Conservation (phyloP, 1,140 invertebrate species). For the Brachionus paranguensis region DNA sequence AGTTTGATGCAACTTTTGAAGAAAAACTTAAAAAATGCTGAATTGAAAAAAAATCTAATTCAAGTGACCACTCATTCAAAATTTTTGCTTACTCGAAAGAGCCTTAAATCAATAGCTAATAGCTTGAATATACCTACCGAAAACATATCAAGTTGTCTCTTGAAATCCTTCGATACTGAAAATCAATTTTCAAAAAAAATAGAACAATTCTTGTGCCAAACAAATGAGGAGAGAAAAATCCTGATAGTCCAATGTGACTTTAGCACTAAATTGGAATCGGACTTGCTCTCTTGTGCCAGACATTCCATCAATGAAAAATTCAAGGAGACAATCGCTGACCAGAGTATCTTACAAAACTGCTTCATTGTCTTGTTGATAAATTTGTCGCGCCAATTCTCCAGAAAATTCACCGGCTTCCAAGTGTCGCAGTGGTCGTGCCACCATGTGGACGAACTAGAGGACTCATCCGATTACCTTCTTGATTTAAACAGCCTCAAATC, state of each 20-base stretch:
- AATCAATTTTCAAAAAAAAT: constrained; percentile 42
- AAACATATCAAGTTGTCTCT: background rate
- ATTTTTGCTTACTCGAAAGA: background rate
- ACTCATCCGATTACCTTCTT: background rate
- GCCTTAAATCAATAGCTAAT: background rate
- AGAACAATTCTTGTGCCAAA: constrained; percentile 9
- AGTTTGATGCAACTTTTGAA: background rate
- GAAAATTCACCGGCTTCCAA: constrained; percentile 49
- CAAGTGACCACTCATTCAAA: constrained; percentile 42
- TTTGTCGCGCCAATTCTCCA: constrained; percentile 45
- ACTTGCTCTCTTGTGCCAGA: constrained; percentile 47
- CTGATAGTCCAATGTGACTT: constrained; percentile 50
- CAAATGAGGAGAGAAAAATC: constrained; percentile 41
- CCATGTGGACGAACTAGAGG: constrained; percentile 26
- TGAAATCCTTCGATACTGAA: constrained; percentile 42
- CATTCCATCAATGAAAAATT: constrained; percentile 41
- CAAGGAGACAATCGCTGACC: constrained; percentile 40
- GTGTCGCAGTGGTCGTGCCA: background rate
- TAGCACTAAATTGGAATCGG: constrained; percentile 45
- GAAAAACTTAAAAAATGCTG: background rate
- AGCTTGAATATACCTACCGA: background rate
- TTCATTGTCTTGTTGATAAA: constrained; percentile 44
- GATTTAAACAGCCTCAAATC: background rate
- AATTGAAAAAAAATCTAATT: background rate
- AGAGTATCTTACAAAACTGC: constrained; percentile 36